phyloP scores from a whole-genome alignment of 2,113 vertebrate genomes.

The Anolis sagrei region DNA sequence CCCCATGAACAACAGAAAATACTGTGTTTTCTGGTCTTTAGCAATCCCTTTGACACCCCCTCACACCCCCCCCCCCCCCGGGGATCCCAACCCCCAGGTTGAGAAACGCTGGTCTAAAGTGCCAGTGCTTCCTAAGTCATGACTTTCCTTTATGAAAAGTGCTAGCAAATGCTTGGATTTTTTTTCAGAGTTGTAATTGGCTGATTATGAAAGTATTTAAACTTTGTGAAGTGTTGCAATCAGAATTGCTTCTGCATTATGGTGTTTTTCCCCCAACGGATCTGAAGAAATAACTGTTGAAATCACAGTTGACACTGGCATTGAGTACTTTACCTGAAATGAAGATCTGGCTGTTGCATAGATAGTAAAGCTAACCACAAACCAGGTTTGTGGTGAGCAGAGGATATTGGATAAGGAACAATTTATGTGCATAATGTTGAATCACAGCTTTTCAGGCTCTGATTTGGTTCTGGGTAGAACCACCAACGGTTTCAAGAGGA shows the following conservation, averaged over 20 bases:
- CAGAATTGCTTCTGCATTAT: neutral
- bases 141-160: slow-evolving; percentile 1
- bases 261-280: neutral
- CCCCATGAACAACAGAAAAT: too few relatives aligned
- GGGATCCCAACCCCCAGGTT: too few relatives aligned
- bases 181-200: neutral
- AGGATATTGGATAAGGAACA: neutral
- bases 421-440: slow-evolving; percentile 58
- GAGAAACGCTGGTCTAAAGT: too few relatives aligned
- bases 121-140: slow-evolving; percentile 68
- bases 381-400: too few relatives aligned
- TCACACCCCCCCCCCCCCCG: too few relatives aligned
- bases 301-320: slow-evolving; percentile 20
- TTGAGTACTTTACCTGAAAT: neutral
- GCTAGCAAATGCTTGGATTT: slow-evolving; percentile 25
- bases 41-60: too few relatives aligned
- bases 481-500: neutral
- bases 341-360: neutral
- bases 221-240: neutral
- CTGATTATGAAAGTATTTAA: neutral
- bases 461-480: slow-evolving; percentile 55
- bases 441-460: slow-evolving; percentile 60
- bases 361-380: neutral
- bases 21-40: too few relatives aligned
- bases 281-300: neutral